Percentiles rank a stretch among this genome's conserved stretches.
These are phyloP conservation scores for Aphelenchoides besseyi DNA, from an alignment of 1,140 invertebrate species.

Conservation along the genomic window DNA sequence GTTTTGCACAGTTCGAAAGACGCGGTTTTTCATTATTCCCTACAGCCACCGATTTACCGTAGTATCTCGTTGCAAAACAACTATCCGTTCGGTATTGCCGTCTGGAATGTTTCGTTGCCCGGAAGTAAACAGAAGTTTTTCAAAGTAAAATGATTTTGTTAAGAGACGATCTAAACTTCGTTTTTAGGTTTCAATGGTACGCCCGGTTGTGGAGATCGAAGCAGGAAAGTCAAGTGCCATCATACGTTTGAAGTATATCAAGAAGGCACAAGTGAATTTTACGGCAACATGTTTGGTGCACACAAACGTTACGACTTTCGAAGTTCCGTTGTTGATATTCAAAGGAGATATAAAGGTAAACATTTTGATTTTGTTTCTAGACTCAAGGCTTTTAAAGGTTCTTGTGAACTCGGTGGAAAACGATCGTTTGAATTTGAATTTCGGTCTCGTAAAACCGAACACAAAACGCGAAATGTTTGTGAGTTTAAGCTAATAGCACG, in stretches of 20 bases:
- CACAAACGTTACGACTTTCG: conserved; percentile 74
- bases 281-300: conserved; percentile 71
- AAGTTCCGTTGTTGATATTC: conserved; percentile 73
- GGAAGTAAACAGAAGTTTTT: conserved; percentile 32
- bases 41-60: conserved; percentile 27
- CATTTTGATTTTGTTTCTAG: background rate
- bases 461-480: conserved; percentile 69
- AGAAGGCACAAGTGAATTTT: conserved; percentile 68
- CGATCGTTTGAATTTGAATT: conserved; percentile 69
- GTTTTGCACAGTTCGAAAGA: conserved; percentile 42
- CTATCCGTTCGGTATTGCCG: conserved; percentile 42
- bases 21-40: conserved; percentile 38
- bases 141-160: conserved; percentile 25
- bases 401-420: conserved; percentile 66
- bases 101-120: conserved; percentile 41
- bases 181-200: conserved; percentile 38
- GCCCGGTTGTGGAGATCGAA: conserved; percentile 63
- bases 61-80: conserved; percentile 39
- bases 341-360: conserved; percentile 70
- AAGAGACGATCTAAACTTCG: too few relatives aligned
- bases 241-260: conserved; percentile 68
- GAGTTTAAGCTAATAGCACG: background rate
- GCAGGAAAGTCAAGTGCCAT: conserved; percentile 69
- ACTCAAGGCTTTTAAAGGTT: conserved; percentile 57
- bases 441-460: conserved; percentile 73